These are phyloP conservation scores for Megamerina dolium DNA, from an alignment of 2,888 invertebrate genomes.

Conservation along the genomic window DNA sequence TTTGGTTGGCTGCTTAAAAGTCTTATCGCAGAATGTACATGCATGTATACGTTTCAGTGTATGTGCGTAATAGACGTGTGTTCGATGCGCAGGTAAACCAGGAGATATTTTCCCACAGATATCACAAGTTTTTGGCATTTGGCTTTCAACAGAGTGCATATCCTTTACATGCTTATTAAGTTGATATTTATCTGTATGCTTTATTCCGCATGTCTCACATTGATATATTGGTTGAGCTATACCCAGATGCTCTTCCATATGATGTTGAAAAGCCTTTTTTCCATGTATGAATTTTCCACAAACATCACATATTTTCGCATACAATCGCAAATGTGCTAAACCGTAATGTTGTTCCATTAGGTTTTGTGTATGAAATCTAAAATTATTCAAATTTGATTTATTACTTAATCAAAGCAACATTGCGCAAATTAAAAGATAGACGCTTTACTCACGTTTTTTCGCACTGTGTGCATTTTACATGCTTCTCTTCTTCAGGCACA, in stretches of 20 bases:
- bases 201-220: conserved; percentile 23
- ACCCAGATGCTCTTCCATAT: too few relatives aligned
- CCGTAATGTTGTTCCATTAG: too few relatives aligned
- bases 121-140: conserved; percentile 21
- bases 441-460: conserved; percentile 19
- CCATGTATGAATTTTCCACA: too few relatives aligned
- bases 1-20: conserved; percentile 23
- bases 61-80: conserved; percentile 26
- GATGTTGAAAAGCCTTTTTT: too few relatives aligned
- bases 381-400: too few relatives aligned
- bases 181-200: conserved; percentile 19
- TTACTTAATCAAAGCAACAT: too few relatives aligned
- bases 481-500: conserved; percentile 38
- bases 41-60: conserved; percentile 22
- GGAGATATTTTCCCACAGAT: conserved; percentile 26
- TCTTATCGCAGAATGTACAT: conserved; percentile 26
- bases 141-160: conserved; percentile 23
- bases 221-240: too few relatives aligned
- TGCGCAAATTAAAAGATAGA: too few relatives aligned
- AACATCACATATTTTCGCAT: too few relatives aligned
- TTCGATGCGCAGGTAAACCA: conserved; percentile 21
- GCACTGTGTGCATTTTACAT: conserved; percentile 34
- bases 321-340: too few relatives aligned
- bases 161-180: conserved; percentile 23
- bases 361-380: too few relatives aligned